phyloP scores from a whole-genome alignment of 2,113 vertebrate species.

The Axis porcinus region DNA sequence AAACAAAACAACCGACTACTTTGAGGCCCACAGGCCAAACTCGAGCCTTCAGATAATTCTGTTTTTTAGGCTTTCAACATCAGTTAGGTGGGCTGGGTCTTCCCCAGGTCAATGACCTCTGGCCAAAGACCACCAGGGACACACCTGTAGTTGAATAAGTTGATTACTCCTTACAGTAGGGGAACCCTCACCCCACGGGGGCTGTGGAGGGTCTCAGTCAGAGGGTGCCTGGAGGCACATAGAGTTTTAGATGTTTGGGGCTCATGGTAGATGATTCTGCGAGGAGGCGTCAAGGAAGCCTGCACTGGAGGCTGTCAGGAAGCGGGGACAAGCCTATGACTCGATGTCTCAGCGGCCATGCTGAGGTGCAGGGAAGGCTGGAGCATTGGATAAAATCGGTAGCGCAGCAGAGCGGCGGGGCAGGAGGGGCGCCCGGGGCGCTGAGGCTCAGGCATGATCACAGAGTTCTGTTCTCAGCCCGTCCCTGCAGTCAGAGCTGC shows the following conservation, averaged over 20 bases:
- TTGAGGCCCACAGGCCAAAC: neutral
- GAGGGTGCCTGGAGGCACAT: neutral
- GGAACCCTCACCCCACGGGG: neutral
- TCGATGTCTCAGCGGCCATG: neutral
- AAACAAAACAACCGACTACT: neutral
- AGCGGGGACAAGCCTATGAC: neutral
- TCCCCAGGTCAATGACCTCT: neutral
- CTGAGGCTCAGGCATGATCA: neutral
- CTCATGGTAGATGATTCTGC: neutral
- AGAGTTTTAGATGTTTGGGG: neutral
- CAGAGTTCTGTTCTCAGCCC: no score
- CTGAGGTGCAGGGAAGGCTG: neutral
- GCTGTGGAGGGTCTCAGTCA: neutral
- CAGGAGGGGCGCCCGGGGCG: fast-evolving
- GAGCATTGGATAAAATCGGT: fast-evolving
- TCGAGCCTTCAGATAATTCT: neutral
- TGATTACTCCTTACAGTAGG: fast-evolving
- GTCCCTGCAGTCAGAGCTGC: neutral
- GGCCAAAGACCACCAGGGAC: neutral
- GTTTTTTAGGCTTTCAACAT: neutral
- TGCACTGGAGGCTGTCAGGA: neutral
- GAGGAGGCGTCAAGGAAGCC: neutral
- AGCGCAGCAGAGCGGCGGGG: neutral
- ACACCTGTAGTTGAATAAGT: neutral
- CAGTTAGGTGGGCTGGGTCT: neutral